phyloP scores from a whole-genome alignment of 2,113 vertebrate species.

The Pluvialis apricaria region DNA sequence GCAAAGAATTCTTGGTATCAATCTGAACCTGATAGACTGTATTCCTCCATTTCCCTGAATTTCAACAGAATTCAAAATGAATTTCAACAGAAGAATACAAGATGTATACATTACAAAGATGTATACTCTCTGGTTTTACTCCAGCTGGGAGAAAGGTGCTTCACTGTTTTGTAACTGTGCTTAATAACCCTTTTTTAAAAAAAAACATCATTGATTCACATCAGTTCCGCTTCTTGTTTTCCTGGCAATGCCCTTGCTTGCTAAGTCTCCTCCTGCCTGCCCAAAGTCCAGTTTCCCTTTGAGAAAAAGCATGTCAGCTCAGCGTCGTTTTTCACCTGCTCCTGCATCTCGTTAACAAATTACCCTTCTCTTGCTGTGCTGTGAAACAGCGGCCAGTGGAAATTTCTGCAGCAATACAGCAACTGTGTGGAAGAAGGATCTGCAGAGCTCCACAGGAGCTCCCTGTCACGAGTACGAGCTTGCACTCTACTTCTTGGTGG shows the following conservation, averaged over 20 bases:
- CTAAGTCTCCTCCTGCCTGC: not conserved
- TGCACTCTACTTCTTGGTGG: not conserved
- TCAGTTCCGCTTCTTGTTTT: not conserved
- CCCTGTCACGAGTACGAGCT: not conserved
- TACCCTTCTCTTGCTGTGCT: not conserved
- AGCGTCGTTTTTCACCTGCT: not conserved
- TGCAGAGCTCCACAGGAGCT: not conserved
- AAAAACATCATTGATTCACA: not conserved
- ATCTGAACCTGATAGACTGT: not conserved
- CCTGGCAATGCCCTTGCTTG: not conserved
- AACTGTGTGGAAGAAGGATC: not conserved
- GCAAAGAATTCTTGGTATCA: not conserved
- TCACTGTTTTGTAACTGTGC: not conserved
- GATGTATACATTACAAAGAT: not conserved
- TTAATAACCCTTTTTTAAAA: not conserved
- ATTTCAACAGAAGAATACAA: not conserved
- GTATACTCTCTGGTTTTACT: not conserved
- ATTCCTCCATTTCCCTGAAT: not conserved
- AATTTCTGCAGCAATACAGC: not conserved
- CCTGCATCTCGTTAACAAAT: not conserved
- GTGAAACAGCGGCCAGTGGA: not conserved
- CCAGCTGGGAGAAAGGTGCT: not conserved
- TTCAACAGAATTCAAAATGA: not conserved
- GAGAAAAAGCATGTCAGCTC: not conserved
- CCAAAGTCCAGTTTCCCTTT: not conserved